Conservation (phyloP, 1,140 invertebrate species). For the Trichoplusia ni region DNA sequence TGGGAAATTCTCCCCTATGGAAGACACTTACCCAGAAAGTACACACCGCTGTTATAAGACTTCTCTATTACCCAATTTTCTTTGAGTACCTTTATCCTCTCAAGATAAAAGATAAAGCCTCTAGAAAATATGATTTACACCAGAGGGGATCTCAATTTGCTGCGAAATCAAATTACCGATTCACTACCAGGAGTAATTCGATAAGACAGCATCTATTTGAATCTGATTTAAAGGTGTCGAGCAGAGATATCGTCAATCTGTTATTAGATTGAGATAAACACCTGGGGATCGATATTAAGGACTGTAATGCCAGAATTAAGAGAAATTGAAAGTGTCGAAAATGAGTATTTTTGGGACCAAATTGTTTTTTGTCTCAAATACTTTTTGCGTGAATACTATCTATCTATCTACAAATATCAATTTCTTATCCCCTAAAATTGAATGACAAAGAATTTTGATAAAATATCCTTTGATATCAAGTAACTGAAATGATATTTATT, state of each 20-base stretch:
- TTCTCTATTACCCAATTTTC: slow-evolving; percentile 13
- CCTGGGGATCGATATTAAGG: neutral
- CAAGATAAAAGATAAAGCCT: slow-evolving; percentile 10
- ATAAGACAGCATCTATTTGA: slow-evolving; percentile 19
- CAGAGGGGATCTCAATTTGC: slow-evolving; percentile 3
- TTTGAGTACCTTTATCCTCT: slow-evolving; percentile 5
- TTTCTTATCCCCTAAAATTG: too few species aligned
- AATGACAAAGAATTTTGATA: too few species aligned
- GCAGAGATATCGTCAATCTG: neutral
- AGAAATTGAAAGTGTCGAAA: too few species aligned
- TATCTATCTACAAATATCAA: too few species aligned
- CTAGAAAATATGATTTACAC: slow-evolving; percentile 27
- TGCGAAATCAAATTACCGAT: slow-evolving; percentile 25
- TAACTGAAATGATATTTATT: too few species aligned
- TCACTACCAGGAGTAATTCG: slow-evolving; percentile 20
- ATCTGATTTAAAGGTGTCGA: slow-evolving; percentile 11
- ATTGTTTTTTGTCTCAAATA: too few species aligned
- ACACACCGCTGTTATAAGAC: neutral
- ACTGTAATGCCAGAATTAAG: too few species aligned
- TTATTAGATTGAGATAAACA: neutral
- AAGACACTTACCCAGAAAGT: neutral
- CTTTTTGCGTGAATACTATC: too few species aligned
- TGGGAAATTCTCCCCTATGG: too few species aligned
- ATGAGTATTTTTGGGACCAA: too few species aligned
- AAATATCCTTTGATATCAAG: too few species aligned